phyloP scores from a whole-genome alignment of 1,140 invertebrate genomes.

The Diachasmimorpha longicaudata region DNA sequence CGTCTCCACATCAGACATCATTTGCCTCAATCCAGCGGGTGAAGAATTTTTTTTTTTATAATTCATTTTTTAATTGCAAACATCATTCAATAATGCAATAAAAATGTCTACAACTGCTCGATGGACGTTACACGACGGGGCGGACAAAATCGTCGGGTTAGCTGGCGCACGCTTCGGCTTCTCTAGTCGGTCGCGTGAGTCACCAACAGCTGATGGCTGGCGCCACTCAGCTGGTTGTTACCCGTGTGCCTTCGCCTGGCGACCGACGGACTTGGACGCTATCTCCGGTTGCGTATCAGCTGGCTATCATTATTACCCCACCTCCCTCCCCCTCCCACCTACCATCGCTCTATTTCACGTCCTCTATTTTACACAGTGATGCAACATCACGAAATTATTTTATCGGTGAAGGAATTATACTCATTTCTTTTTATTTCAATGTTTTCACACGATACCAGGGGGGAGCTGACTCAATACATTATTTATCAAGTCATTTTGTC shows the following conservation, averaged over 20 bases:
- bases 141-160: not conserved
- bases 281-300: conserved; percentile 45
- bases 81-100: too few species aligned
- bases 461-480: conserved; percentile 19
- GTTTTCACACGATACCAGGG: not conserved
- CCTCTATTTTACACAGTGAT: conserved; percentile 1
- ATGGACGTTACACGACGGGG: too few species aligned
- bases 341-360: not conserved
- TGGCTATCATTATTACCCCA: conserved; percentile 24
- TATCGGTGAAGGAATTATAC: not conserved
- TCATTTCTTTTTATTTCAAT: not conserved
- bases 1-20: too few species aligned
- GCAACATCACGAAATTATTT: conserved; percentile 2
- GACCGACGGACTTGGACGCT: conserved; percentile 20
- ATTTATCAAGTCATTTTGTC: not conserved
- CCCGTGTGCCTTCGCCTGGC: conserved; percentile 43
- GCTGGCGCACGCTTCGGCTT: not conserved
- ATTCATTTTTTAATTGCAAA: too few species aligned
- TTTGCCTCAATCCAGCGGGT: too few species aligned
- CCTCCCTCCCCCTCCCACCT: not conserved
- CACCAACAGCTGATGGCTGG: conserved; percentile 59
- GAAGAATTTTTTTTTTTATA: too few species aligned
- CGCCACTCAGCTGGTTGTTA: conserved; percentile 60
- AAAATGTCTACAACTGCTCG: too few species aligned
- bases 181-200: conserved; percentile 44